These are phyloP conservation scores for Pseudochirops cupreus DNA, from an alignment of 2,797 vertebrate species.

Conservation along the genomic window DNA sequence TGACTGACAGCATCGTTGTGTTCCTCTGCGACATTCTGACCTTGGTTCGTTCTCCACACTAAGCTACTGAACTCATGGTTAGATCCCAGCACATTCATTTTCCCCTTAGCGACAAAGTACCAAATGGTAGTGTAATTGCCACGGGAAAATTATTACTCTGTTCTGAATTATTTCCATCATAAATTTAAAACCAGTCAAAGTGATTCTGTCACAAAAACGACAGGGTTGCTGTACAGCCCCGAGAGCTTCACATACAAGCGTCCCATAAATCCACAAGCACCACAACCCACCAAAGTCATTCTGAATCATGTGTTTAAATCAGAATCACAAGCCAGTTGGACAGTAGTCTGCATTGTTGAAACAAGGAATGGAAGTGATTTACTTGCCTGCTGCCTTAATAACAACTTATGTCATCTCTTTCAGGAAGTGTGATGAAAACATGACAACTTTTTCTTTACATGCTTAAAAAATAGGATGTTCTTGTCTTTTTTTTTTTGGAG, in stretches of 20 bases:
- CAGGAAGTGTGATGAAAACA: constrained; percentile 58
- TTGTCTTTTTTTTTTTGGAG: neutral
- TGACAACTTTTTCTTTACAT: constrained; percentile 34
- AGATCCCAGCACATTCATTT: constrained; percentile 86
- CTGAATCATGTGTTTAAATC: constrained; percentile 83
- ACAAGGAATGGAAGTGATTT: constrained; percentile 81
- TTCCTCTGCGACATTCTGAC: constrained; percentile 81
- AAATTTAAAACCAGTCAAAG: constrained; percentile 86
- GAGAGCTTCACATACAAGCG: constrained; percentile 77
- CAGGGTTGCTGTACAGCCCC: constrained; percentile 79
- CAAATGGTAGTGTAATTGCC: constrained; percentile 89
- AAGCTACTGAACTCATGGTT: constrained; percentile 83
- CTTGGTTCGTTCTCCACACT: constrained; percentile 85
- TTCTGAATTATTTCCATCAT: constrained; percentile 88
- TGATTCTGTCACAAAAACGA: constrained; percentile 83
- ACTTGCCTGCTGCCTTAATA: constrained; percentile 74
- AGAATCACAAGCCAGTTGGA: constrained; percentile 80
- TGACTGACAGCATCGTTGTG: constrained; percentile 59
- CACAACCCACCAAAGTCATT: constrained; percentile 82
- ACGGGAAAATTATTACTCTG: constrained; percentile 88
- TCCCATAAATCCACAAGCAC: constrained; percentile 82
- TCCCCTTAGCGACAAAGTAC: constrained; percentile 87
- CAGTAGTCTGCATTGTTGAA: constrained; percentile 72
- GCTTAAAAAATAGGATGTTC: neutral
- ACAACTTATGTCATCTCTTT: constrained; percentile 65